Evolutionary conservation across 2,888 invertebrate species (phyloP).

Genomic region (Diarsia mendica): DNA sequence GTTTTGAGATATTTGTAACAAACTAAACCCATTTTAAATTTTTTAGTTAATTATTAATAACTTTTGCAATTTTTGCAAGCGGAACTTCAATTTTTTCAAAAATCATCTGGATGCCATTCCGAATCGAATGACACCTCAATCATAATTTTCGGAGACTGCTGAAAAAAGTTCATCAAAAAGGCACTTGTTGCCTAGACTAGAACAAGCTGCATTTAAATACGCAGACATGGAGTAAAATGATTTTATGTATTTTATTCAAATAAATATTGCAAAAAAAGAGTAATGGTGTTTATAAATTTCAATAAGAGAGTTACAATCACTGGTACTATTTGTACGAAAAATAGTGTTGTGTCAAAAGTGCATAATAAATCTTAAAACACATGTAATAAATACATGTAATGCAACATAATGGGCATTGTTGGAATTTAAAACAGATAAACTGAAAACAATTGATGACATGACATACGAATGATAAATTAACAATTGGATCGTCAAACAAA

Average conservation of each 20-base stretch:
- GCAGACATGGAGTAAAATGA: constrained; percentile 25
- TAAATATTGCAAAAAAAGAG: constrained; percentile 20
- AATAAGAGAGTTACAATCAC: constrained; percentile 27
- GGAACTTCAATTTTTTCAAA: no score
- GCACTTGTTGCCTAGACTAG: no score
- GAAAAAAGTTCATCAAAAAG: no score
- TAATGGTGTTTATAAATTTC: constrained; percentile 37
- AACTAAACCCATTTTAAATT: no score
- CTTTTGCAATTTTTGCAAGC: no score
- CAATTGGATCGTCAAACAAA: constrained; percentile 81
- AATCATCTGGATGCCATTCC: no score
- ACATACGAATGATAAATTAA: constrained; percentile 80
- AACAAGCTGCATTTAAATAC: constrained; percentile 43
- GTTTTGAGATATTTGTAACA: no score
- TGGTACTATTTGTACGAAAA: constrained; percentile 24
- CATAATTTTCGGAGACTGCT: no score
- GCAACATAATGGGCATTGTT: constrained; percentile 69
- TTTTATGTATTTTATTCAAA: constrained; percentile 25
- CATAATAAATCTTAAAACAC: constrained; percentile 40
- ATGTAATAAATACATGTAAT: constrained; percentile 67
- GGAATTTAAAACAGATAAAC: constrained; percentile 72
- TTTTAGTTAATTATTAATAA: no score
- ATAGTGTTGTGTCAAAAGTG: constrained; percentile 22
- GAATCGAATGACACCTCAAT: no score
- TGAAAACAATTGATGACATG: constrained; percentile 73